Base-by-base conservation (phyloP, 2,888 invertebrate species). In the Diadromus collaris region DNA sequence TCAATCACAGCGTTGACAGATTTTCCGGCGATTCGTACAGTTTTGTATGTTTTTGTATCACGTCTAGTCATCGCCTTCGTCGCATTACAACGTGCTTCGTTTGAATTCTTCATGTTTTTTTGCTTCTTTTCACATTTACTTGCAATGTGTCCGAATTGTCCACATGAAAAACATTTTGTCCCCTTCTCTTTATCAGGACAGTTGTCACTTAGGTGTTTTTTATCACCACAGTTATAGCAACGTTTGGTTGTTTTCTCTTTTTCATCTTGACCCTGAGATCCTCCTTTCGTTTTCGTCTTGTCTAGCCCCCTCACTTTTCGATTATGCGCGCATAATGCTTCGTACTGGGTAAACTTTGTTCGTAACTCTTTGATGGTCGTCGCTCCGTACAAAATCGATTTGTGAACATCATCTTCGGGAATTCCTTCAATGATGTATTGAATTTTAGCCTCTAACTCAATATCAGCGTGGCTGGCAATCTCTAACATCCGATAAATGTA, bases 161-260 rank as follows among this genome's bases (percentile, higher is more conserved):
- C 19, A 44, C 79, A 76, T 13, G 29, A 41, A 16, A 81, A 81
- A 70, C 70, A 79, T 38, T 73, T 81, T 1, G 48, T 16, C 5
- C 48, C 58, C 7, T 56, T 51, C 13, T 44, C 64, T 24, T 56
- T 70, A 4, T 63, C 58, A 6, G 70, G 70, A 46, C 76, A 76
- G 34, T 21, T 54, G 9, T 34, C 34, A 51, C 76, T 76, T 4
- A 76, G 16, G 21, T 79, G 72, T 21, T 64, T 60, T 29, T 27
- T 34, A 24, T 19, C 24, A 6, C 69, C 76, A 16, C 74, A 78
- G 21, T 69, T 68, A 24, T 24, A 69, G 54, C 75, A 75, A 21
- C 67, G 46, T 65, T 60, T 54, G 9, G 32, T 32, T 32, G 32
- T 7, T 5, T 32, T 32, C 6, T 32, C 32, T 32, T 32, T 32